A percentile compares a stretch with the other conserved stretches of the same genome.
Evolutionary conservation across 35 echinoderm and acorn worm species (phyloP).

Genomic region (Amphiura filiformis): DNA sequence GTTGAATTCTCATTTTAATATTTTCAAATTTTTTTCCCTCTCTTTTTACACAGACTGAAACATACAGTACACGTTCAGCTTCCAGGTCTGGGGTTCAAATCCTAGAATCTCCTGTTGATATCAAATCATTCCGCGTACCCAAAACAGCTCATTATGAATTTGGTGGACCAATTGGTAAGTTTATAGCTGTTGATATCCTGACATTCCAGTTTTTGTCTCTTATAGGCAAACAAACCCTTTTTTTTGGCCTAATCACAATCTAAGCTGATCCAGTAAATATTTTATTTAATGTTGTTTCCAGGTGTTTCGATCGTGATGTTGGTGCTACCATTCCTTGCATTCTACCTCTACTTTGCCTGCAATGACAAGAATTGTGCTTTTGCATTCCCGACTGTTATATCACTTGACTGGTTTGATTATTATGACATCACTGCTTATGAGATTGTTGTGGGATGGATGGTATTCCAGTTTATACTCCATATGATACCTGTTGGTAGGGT

Average conservation of each 20-base stretch:
- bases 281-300: neutral
- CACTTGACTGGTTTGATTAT: slow-evolving; percentile 23
- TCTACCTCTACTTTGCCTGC: slow-evolving; percentile 79
- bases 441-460: slow-evolving; percentile 60
- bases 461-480: slow-evolving; percentile 59
- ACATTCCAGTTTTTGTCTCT: no score
- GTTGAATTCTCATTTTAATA: neutral
- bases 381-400: neutral
- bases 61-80: slow-evolving; percentile 67
- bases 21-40: neutral
- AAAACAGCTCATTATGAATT: slow-evolving; percentile 70
- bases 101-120: slow-evolving; percentile 55
- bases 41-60: slow-evolving; percentile 29
- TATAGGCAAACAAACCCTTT: no score
- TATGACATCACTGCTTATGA: slow-evolving; percentile 45
- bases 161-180: slow-evolving; percentile 82
- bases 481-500: slow-evolving; percentile 72
- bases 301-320: slow-evolving; percentile 26
- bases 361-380: slow-evolving; percentile 39
- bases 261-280: neutral
- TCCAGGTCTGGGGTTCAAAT: slow-evolving; percentile 65
- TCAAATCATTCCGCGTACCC: slow-evolving; percentile 36
- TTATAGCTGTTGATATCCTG: neutral
- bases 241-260: no score
- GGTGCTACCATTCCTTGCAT: slow-evolving; percentile 41